These are phyloP conservation scores for Pseudomugil gertrudae DNA, from an alignment of 2,797 vertebrate genomes.

Conservation along the genomic window DNA sequence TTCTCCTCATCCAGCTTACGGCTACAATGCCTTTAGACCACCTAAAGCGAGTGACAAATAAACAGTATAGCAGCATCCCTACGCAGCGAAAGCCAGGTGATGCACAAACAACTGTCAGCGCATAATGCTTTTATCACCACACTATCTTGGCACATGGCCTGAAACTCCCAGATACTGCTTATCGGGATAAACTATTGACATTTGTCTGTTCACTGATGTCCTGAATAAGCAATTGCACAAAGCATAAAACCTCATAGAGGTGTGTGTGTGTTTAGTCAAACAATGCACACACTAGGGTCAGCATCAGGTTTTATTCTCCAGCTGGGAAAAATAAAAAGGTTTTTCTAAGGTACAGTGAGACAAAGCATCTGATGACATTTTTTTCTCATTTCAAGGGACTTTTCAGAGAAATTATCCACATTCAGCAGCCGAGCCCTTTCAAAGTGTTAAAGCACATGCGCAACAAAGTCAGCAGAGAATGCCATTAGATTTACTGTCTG, in stretches of 20 bases:
- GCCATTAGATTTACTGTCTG: conserved; percentile 68
- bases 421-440: conserved; percentile 11
- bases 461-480: conserved; percentile 55
- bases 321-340: conserved; percentile 17
- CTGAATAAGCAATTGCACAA: conserved; percentile 63
- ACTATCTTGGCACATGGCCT: conserved; percentile 72
- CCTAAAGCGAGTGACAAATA: conserved; percentile 67
- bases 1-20: conserved; percentile 69
- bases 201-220: conserved; percentile 62
- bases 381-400: conserved; percentile 28
- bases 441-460: conserved; percentile 52
- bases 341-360: conserved; percentile 25
- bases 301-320: conserved; percentile 20
- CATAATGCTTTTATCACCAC: conserved; percentile 73
- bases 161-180: conserved; percentile 73
- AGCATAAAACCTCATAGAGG: conserved; percentile 23
- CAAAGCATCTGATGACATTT: conserved; percentile 22
- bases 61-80: conserved; percentile 59
- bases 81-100: conserved; percentile 39
- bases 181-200: conserved; percentile 78
- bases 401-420: conserved; percentile 18
- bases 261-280: conserved; percentile 26
- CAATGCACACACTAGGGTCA: conserved; percentile 12
- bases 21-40: conserved; percentile 67
- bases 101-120: conserved; percentile 69